Evolutionary conservation across 1,140 invertebrate genomes (phyloP).

Genomic region (Telenomus remus): DNA sequence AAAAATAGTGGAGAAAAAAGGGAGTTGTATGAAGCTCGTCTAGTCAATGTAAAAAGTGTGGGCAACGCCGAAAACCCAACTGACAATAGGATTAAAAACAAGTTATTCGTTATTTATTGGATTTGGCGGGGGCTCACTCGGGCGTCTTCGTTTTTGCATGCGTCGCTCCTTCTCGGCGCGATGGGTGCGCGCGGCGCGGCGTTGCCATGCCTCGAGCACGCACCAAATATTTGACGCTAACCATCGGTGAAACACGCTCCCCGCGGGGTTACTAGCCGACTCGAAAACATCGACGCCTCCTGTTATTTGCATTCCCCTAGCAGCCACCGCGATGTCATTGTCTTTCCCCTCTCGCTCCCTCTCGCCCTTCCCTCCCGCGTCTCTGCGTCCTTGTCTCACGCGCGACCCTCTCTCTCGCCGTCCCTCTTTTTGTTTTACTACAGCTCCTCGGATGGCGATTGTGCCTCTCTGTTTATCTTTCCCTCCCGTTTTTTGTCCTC

Average conservation of each 20-base stretch:
- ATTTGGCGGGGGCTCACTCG: conserved; percentile 31
- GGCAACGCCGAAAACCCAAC: conserved; percentile 11
- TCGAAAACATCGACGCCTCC: conserved; percentile 74
- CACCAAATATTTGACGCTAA: conserved; percentile 76
- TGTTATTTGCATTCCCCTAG: conserved; percentile 74
- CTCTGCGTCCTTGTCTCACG: conserved; percentile 6
- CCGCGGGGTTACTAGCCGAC: conserved; percentile 70
- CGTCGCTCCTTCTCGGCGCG: conserved; percentile 25
- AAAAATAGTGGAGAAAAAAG: too few relatives aligned
- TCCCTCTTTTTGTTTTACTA: conserved; percentile 41
- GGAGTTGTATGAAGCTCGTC: too few relatives aligned
- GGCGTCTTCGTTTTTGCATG: conserved; percentile 26
- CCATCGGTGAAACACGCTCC: conserved; percentile 73
- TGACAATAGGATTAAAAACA: conserved; percentile 31
- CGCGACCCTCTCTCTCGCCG: conserved; percentile 14
- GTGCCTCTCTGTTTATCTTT: conserved; percentile 39
- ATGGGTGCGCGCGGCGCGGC: conserved; percentile 58
- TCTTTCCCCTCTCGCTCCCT: conserved; percentile 58
- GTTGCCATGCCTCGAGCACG: conserved; percentile 73
- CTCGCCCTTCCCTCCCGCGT: conserved; percentile 18
- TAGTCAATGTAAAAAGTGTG: background rate
- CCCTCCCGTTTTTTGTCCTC: conserved; percentile 24
- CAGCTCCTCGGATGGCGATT: conserved; percentile 24
- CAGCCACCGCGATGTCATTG: conserved; percentile 66
- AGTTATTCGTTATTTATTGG: conserved; percentile 42